phyloP scores from a whole-genome alignment of 2,888 invertebrate species.

The Platycnemis pennipes region DNA sequence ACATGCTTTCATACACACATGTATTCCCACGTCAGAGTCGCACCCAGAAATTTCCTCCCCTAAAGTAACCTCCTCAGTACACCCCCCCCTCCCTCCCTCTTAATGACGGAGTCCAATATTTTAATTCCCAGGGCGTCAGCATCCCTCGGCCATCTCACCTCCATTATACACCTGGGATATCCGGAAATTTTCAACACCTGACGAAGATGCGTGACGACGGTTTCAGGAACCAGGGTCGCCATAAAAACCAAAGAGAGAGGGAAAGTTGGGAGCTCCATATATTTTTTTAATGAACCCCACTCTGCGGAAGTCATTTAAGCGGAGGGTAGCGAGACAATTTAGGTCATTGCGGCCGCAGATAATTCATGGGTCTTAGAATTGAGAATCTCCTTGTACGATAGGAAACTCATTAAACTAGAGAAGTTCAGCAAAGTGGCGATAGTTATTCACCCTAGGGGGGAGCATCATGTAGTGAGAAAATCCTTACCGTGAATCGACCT shows the following conservation, averaged over 20 bases:
- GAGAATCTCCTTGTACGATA: too few species aligned
- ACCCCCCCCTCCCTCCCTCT: neutral
- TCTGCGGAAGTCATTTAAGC: neutral
- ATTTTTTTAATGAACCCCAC: neutral
- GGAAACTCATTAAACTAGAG: too few species aligned
- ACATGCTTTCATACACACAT: too few species aligned
- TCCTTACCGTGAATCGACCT: too few species aligned
- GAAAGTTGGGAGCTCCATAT: neutral
- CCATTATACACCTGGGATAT: slow-evolving; percentile 16
- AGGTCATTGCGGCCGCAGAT: neutral
- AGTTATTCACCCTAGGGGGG: too few species aligned
- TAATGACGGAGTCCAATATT: neutral
- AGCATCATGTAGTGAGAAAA: too few species aligned
- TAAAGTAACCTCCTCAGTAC: too few species aligned
- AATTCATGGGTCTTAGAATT: neutral
- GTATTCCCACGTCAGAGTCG: too few species aligned
- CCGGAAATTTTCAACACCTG: neutral
- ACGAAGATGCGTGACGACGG: neutral
- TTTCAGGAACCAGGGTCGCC: neutral
- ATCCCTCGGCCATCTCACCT: neutral
- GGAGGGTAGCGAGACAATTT: neutral
- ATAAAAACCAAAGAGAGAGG: neutral
- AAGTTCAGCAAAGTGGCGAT: too few species aligned
- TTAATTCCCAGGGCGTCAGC: neutral
- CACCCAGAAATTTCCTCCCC: too few species aligned